These are phyloP conservation scores for Tryphoninae sp. DNA, from an alignment of 2,888 invertebrate species.

Conservation along the genomic window DNA sequence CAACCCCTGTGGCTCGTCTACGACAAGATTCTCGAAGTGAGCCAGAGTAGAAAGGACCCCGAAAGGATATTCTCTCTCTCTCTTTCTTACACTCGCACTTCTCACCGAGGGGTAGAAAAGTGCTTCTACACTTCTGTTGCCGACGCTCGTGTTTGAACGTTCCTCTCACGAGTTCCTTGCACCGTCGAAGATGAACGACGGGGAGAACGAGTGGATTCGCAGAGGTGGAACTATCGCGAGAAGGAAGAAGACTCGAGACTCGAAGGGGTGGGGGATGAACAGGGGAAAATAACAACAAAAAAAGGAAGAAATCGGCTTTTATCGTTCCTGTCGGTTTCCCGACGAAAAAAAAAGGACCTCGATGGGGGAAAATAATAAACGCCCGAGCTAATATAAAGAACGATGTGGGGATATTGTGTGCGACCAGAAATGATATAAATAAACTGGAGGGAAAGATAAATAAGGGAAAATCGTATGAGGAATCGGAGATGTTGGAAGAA, in stretches of 20 bases:
- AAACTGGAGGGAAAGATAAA: slow-evolving; percentile 27
- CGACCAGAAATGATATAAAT: slow-evolving; percentile 31
- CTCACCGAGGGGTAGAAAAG: slow-evolving; percentile 37
- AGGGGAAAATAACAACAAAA: slow-evolving; percentile 20
- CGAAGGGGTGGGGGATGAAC: slow-evolving; percentile 12
- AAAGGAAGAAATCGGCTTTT: slow-evolving; percentile 12
- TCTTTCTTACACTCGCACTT: neutral
- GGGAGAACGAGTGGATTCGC: slow-evolving; percentile 42
- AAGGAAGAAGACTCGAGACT: slow-evolving; percentile 32
- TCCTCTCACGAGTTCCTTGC: neutral
- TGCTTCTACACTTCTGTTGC: slow-evolving; percentile 50
- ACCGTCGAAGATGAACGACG: slow-evolving; percentile 44
- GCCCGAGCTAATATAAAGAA: neutral
- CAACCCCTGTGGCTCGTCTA: slow-evolving; percentile 38
- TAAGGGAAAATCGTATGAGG: slow-evolving; percentile 34
- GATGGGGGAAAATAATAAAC: slow-evolving; percentile 19
- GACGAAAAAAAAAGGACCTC: slow-evolving; percentile 5
- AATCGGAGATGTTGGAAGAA: neutral
- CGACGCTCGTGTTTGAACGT: slow-evolving; percentile 43
- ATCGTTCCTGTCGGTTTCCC: slow-evolving; percentile 26
- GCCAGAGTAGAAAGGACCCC: slow-evolving; percentile 36
- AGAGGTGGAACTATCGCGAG: slow-evolving; percentile 28
- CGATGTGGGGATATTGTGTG: neutral
- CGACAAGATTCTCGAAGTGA: slow-evolving; percentile 43
- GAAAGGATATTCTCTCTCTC: slow-evolving; percentile 36